Evolutionary conservation across 2,797 vertebrate species (phyloP).

Genomic region (Linurgus olivaceus): DNA sequence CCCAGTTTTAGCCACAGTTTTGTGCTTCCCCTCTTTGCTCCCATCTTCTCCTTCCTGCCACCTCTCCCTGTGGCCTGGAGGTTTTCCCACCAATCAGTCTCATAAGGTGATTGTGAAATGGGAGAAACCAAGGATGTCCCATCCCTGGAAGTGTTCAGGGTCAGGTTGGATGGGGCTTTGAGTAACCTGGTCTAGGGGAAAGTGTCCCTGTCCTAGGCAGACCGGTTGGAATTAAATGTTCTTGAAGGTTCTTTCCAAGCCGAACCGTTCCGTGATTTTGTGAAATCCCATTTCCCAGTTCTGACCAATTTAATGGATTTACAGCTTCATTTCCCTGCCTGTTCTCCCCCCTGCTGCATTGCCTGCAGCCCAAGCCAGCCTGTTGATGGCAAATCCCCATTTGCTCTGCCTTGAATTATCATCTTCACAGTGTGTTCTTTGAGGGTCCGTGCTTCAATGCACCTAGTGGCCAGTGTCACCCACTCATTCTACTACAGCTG

Average conservation of each 20-base stretch:
- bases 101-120: neutral
- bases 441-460: neutral
- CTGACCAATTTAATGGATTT: neutral
- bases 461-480: neutral
- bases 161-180: neutral
- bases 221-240: neutral
- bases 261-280: fast-evolving
- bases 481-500: neutral
- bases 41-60: neutral
- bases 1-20: neutral
- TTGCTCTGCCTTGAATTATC: neutral
- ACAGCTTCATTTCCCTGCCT: neutral
- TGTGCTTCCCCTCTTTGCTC: neutral
- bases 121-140: neutral
- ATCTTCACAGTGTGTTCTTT: neutral
- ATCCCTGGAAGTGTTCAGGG: neutral
- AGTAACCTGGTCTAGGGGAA: neutral
- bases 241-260: neutral
- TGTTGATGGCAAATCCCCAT: neutral
- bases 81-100: neutral
- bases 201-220: neutral
- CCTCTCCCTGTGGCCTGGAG: neutral
- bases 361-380: neutral
- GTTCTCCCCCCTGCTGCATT: neutral
- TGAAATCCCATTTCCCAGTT: neutral